A percentile compares a stretch with the other conserved stretches of the same genome.
Evolutionary conservation across 2,888 invertebrate species (phyloP).

Genomic region (Athrips mouffetella): DNA sequence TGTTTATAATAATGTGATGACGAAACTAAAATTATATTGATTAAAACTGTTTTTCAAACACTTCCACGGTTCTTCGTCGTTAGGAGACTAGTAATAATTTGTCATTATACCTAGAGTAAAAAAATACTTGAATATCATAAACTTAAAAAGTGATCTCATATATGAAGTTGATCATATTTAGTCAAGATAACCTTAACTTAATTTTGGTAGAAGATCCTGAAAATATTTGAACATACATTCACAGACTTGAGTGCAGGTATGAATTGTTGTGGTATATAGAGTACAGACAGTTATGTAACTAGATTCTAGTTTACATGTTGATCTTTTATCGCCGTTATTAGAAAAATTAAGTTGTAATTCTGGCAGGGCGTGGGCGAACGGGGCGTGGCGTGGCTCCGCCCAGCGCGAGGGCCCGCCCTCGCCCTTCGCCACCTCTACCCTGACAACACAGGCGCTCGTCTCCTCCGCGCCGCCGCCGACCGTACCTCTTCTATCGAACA

Average conservation of each 20-base stretch:
- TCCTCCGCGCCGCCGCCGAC: constrained; percentile 45
- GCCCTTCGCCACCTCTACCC: constrained; percentile 70
- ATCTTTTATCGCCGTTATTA: constrained; percentile 1
- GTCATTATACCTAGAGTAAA: too few species aligned
- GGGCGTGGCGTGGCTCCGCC: constrained; percentile 73
- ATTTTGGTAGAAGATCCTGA: too few species aligned
- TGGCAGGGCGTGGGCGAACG: constrained; percentile 64
- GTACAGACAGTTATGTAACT: background rate
- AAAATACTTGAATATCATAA: too few species aligned
- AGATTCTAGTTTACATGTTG: constrained; percentile 22
- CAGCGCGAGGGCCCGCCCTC: constrained; percentile 65
- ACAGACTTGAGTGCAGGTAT: background rate
- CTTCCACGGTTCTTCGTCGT: too few species aligned
- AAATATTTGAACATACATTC: too few species aligned
- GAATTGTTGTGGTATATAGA: background rate
- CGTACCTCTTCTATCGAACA: constrained; percentile 33
- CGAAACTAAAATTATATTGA: too few species aligned
- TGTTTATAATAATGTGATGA: too few species aligned
- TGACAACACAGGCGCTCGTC: constrained; percentile 56
- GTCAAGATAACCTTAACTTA: too few species aligned
- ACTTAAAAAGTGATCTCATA: too few species aligned
- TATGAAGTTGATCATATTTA: too few species aligned
- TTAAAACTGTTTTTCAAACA: too few species aligned
- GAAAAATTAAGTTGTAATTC: constrained; percentile 55
- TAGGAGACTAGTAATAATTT: too few species aligned